These are phyloP conservation scores for Pangasianodon hypophthalmus DNA, from an alignment of 2,113 vertebrate species.

Conservation along the genomic window DNA sequence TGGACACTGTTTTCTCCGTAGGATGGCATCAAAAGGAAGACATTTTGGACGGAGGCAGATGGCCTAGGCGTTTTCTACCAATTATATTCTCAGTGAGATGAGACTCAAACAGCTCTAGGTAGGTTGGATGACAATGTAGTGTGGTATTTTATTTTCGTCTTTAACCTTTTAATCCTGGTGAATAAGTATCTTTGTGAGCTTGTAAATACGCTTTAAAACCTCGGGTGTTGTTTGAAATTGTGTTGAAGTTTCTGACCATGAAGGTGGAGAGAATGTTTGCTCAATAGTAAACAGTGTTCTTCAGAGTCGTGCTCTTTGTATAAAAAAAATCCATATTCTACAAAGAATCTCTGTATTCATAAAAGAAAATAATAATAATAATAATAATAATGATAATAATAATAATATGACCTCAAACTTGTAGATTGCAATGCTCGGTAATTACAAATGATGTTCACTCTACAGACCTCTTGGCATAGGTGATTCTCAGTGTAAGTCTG, in stretches of 20 bases:
- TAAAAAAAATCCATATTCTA: neutral
- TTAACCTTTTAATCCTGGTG: neutral
- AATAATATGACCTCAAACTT: neutral
- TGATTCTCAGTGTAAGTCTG: constrained; percentile 2
- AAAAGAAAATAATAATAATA: constrained; percentile 12
- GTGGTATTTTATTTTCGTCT: constrained; percentile 27
- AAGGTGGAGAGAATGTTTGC: neutral
- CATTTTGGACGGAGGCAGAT: constrained; percentile 53
- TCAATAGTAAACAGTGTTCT: neutral
- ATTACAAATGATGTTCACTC: neutral
- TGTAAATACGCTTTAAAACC: constrained; percentile 10
- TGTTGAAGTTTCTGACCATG: constrained; percentile 6
- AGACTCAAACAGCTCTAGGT: constrained; percentile 49
- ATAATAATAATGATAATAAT: neutral
- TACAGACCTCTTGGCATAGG: neutral
- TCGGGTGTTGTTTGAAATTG: constrained; percentile 7
- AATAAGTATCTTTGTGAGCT: neutral
- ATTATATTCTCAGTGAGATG: constrained; percentile 30
- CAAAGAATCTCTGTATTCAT: neutral
- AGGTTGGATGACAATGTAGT: constrained; percentile 47
- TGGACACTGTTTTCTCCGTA: constrained; percentile 35
- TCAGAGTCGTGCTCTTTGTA: neutral
- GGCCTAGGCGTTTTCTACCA: constrained; percentile 41
- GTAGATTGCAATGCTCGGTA: neutral
- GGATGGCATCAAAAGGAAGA: constrained; percentile 46